phyloP scores from a whole-genome alignment of 2,888 invertebrate genomes.

The Nymphalis c-album region DNA sequence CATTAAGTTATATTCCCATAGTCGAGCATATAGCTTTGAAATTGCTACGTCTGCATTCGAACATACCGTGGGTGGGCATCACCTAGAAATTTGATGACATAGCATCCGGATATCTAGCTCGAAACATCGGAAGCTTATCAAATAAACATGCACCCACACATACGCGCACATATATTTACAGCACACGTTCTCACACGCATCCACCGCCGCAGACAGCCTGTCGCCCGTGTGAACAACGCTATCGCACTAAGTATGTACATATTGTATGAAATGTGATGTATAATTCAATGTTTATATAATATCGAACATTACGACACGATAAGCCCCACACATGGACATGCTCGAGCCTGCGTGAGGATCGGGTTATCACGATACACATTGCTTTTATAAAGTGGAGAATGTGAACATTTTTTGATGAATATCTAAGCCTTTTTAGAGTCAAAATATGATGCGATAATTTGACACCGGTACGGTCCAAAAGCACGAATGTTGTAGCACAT shows the following conservation, averaged over 20 bases:
- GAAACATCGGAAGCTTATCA: constrained; percentile 78
- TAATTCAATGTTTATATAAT: constrained; percentile 65
- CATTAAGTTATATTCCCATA: constrained; percentile 12
- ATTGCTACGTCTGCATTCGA: constrained; percentile 41
- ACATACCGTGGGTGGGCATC: constrained; percentile 63
- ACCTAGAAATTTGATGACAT: constrained; percentile 67
- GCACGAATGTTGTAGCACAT: constrained; percentile 66
- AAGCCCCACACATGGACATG: constrained; percentile 51
- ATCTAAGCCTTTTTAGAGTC: constrained; percentile 60
- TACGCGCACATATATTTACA: constrained; percentile 61
- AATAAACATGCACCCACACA: constrained; percentile 75
- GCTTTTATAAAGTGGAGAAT: constrained; percentile 53
- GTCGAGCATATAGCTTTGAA: neutral
- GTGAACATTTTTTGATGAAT: constrained; percentile 54
- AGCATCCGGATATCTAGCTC: constrained; percentile 71
- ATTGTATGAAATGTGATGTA: constrained; percentile 64
- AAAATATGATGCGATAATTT: constrained; percentile 70
- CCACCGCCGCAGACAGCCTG: constrained; percentile 77
- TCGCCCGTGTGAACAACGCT: constrained; percentile 77
- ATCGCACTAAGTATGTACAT: constrained; percentile 71
- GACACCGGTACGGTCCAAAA: constrained; percentile 70
- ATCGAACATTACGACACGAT: constrained; percentile 58
- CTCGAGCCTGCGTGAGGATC: constrained; percentile 43
- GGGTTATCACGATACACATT: constrained; percentile 51
- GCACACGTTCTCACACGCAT: constrained; percentile 63